Conservation (phyloP, 2,888 invertebrate species). For the Cosmia pyralina region DNA sequence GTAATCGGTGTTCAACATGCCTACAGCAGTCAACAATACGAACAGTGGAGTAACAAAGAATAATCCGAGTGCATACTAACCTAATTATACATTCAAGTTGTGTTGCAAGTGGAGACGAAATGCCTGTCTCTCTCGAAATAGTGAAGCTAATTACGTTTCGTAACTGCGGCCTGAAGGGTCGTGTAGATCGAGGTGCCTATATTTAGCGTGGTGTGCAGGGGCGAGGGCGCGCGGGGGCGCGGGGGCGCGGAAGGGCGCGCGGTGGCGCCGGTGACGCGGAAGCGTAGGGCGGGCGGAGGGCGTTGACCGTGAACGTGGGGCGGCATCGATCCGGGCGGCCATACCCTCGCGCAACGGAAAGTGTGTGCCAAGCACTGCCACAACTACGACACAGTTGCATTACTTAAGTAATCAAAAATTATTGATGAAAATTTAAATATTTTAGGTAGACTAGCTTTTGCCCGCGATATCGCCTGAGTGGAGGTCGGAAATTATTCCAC, state of each 20-base stretch:
- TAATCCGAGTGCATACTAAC: constrained; percentile 50
- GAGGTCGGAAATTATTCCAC: not conserved
- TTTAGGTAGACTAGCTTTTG: not conserved
- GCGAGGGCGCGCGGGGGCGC: constrained; percentile 58
- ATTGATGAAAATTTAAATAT: not conserved
- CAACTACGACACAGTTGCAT: constrained; percentile 44
- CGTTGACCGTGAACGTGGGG: constrained; percentile 90
- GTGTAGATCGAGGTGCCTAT: constrained; percentile 79
- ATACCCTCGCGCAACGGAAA: constrained; percentile 90
- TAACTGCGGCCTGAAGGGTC: constrained; percentile 85
- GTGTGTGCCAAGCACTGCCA: constrained; percentile 71
- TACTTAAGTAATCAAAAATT: constrained; percentile 21
- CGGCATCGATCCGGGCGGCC: constrained; percentile 87
- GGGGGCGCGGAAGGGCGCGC: constrained; percentile 54
- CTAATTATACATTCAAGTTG: constrained; percentile 67
- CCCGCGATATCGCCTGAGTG: no score
- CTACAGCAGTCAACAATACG: constrained; percentile 32
- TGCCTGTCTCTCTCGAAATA: constrained; percentile 81
- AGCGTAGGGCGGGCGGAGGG: constrained; percentile 90
- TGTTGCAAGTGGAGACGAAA: constrained; percentile 70
- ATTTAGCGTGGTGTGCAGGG: constrained; percentile 78
- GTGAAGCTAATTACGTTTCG: constrained; percentile 87
- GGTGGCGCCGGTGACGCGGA: constrained; percentile 84
- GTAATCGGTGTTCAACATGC: constrained; percentile 34
- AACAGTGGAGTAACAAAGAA: constrained; percentile 50